Percentiles rank a stretch among this genome's conserved stretches.
These are phyloP conservation scores for Heliconius ethilla DNA, from an alignment of 2,888 invertebrate genomes.

Conservation along the genomic window DNA sequence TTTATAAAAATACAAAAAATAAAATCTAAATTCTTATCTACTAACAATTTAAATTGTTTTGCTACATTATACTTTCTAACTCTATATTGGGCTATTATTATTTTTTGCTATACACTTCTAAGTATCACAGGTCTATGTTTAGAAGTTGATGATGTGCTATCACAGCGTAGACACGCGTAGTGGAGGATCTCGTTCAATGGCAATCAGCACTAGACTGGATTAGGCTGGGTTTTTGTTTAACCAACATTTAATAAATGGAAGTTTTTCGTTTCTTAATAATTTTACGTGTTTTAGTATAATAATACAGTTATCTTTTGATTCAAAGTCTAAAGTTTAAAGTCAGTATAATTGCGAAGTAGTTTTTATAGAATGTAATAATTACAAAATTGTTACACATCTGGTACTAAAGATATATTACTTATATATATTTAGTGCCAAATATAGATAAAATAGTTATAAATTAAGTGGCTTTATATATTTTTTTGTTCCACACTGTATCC, in stretches of 20 bases:
- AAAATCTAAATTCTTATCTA: neutral
- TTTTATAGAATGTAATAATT: too few relatives aligned
- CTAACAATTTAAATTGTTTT: conserved; percentile 5
- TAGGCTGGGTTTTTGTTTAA: conserved; percentile 15
- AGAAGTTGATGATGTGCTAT: conserved; percentile 67
- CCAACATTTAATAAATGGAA: conserved; percentile 4
- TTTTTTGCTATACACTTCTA: conserved; percentile 29
- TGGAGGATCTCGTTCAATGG: conserved; percentile 57
- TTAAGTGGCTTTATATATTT: too few relatives aligned
- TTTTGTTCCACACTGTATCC: too few relatives aligned
- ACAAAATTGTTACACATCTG: too few relatives aligned
- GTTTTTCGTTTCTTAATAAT: neutral
- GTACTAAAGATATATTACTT: too few relatives aligned
- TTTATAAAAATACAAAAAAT: neutral
- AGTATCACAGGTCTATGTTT: conserved; percentile 50
- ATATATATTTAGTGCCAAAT: too few relatives aligned
- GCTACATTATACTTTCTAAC: conserved; percentile 5
- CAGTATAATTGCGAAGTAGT: too few relatives aligned
- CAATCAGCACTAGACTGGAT: conserved; percentile 51
- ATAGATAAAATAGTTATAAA: too few relatives aligned
- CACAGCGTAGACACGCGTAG: conserved; percentile 51
- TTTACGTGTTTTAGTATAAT: neutral
- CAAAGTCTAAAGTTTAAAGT: too few relatives aligned
- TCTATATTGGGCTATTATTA: neutral
- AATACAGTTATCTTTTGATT: neutral